Evolutionary conservation across 2,797 vertebrate species (phyloP).

Genomic region (Tinamus major): DNA sequence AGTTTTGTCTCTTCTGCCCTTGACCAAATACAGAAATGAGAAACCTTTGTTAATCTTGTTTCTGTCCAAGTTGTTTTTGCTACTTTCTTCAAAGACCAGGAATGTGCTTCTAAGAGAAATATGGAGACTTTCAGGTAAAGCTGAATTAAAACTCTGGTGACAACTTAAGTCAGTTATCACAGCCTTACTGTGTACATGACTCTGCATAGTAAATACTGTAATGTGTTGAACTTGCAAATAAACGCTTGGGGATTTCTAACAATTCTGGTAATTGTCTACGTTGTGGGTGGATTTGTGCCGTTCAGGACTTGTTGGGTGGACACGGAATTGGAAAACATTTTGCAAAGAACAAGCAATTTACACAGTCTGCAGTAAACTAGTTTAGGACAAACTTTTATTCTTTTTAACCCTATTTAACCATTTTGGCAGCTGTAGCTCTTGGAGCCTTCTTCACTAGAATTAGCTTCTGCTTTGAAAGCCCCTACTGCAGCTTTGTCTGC

Average conservation of each 20-base stretch:
- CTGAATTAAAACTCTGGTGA: not conserved
- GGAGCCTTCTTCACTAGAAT: not conserved
- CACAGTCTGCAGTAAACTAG: not conserved
- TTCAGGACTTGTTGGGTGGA: not conserved
- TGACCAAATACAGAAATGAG: not conserved
- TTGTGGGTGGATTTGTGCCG: not conserved
- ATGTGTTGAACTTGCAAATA: not conserved
- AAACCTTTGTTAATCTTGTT: not conserved
- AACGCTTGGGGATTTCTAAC: slow-evolving; percentile 11
- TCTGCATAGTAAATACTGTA: not conserved
- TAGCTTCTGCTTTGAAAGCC: not conserved
- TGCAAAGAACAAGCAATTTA: not conserved
- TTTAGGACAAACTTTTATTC: not conserved
- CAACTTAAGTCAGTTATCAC: not conserved
- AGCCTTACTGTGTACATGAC: not conserved
- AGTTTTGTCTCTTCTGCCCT: not conserved
- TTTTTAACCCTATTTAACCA: not conserved
- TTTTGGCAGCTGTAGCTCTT: not conserved
- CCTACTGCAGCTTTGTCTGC: not conserved
- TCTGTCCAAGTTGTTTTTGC: not conserved
- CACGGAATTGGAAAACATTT: not conserved
- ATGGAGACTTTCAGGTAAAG: not conserved
- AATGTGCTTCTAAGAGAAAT: not conserved
- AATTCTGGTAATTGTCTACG: not conserved
- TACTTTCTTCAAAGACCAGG: not conserved